These are phyloP conservation scores for Fregata magnificens DNA, from an alignment of 2,113 vertebrate species.

Conservation along the genomic window DNA sequence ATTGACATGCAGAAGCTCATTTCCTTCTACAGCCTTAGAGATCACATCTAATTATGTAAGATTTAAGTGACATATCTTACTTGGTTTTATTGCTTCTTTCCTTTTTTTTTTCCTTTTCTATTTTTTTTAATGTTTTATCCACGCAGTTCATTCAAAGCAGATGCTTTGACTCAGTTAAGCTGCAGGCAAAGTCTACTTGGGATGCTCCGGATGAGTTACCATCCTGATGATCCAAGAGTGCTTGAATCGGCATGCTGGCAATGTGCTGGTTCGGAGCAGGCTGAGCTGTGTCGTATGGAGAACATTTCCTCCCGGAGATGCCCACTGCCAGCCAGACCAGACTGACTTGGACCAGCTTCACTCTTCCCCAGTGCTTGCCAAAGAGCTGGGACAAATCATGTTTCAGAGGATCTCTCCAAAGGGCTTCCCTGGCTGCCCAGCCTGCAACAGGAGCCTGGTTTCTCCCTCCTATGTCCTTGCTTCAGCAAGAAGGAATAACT, in stretches of 20 bases:
- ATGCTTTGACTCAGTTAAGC: not conserved
- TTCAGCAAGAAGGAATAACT: not conserved
- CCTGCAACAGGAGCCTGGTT: not conserved
- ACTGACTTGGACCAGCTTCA: not conserved
- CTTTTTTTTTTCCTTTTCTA: not conserved
- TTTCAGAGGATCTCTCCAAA: not conserved
- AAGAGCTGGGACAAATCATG: not conserved
- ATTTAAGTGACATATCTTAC: not conserved
- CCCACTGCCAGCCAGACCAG: not conserved
- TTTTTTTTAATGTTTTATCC: not conserved
- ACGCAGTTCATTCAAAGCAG: not conserved
- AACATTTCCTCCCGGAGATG: not conserved
- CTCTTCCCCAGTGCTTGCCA: not conserved
- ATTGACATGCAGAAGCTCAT: not conserved
- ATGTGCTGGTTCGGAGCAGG: fast-evolving
- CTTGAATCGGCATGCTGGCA: not conserved
- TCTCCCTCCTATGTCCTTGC: not conserved
- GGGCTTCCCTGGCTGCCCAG: not conserved
- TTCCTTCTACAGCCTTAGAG: not conserved
- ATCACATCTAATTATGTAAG: not conserved
- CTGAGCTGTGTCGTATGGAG: not conserved
- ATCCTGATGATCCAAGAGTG: not conserved
- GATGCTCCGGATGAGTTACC: not conserved
- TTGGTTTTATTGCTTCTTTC: not conserved
- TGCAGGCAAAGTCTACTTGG: not conserved